These are phyloP conservation scores for Neosalanx taihuensis DNA, from an alignment of 2,797 vertebrate species.

Conservation along the genomic window DNA sequence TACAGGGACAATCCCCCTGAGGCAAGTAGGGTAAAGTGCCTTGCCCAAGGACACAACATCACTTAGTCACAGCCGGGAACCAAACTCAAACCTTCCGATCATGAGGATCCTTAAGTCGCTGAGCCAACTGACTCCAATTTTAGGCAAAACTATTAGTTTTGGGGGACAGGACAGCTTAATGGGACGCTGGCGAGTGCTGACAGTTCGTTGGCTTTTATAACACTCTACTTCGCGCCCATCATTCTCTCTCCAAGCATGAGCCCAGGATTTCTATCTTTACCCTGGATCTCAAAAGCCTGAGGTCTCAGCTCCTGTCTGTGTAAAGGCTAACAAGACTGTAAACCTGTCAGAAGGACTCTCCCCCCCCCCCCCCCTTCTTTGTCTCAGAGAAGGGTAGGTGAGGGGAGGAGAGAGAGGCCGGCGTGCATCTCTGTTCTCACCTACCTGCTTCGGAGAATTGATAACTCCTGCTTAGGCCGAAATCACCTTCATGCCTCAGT, in stretches of 20 bases:
- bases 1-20: too few species aligned
- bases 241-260: too few species aligned
- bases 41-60: too few species aligned
- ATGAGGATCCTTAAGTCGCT: too few species aligned
- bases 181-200: not conserved
- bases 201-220: too few species aligned
- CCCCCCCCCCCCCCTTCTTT: not conserved
- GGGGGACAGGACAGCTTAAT: not conserved
- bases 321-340: conserved; percentile 21
- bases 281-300: conserved; percentile 1
- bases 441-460: conserved; percentile 55
- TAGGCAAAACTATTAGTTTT: not conserved
- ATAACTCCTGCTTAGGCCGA: conserved; percentile 59
- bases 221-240: too few species aligned
- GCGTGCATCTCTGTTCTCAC: conserved; percentile 41
- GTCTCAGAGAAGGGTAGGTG: not conserved
- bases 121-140: too few species aligned
- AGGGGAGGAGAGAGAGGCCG: not conserved
- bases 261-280: too few species aligned
- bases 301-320: too few species aligned
- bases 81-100: too few species aligned
- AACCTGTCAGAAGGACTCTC: conserved; percentile 14
- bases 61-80: too few species aligned
- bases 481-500: conserved; percentile 45
- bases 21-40: too few species aligned